A percentile compares a stretch with the other conserved stretches of the same genome.
These are phyloP conservation scores for Trissolcus brochymenae DNA, from an alignment of 2,888 invertebrate species.

Conservation along the genomic window DNA sequence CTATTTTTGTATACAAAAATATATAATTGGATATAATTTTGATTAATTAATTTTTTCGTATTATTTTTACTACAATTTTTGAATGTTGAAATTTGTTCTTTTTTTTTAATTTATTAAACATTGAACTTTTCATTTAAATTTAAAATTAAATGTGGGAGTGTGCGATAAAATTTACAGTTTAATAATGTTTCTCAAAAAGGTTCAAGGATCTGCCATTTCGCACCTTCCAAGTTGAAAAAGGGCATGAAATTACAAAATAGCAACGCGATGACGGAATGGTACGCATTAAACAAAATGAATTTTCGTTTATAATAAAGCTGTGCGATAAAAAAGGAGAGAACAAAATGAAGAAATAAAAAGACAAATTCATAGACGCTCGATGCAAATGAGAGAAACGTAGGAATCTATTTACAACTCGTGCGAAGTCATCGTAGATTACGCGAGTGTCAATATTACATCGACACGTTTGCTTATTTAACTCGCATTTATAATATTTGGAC, in stretches of 20 bases:
- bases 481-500: conserved; percentile 52
- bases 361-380: conserved; percentile 38
- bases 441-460: conserved; percentile 54
- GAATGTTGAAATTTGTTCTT: no score
- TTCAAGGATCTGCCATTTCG: no score
- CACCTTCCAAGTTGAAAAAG: not conserved
- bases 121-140: no score
- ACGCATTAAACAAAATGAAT: conserved; percentile 30
- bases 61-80: no score
- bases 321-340: not conserved
- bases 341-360: conserved; percentile 9
- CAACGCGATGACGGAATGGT: not conserved
- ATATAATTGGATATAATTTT: no score
- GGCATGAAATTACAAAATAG: conserved; percentile 42
- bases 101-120: no score
- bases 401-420: conserved; percentile 55
- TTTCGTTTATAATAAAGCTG: conserved; percentile 30
- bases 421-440: conserved; percentile 55
- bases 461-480: conserved; percentile 37
- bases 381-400: conserved; percentile 56
- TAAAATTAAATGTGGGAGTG: no score
- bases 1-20: no score
- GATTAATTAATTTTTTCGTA: no score
- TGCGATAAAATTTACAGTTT: no score
- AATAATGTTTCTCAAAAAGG: no score